A percentile compares a stretch with the other conserved stretches of the same genome.
Evolutionary conservation across 2,113 vertebrate species (phyloP).

Genomic region (Alexandromys fortis): DNA sequence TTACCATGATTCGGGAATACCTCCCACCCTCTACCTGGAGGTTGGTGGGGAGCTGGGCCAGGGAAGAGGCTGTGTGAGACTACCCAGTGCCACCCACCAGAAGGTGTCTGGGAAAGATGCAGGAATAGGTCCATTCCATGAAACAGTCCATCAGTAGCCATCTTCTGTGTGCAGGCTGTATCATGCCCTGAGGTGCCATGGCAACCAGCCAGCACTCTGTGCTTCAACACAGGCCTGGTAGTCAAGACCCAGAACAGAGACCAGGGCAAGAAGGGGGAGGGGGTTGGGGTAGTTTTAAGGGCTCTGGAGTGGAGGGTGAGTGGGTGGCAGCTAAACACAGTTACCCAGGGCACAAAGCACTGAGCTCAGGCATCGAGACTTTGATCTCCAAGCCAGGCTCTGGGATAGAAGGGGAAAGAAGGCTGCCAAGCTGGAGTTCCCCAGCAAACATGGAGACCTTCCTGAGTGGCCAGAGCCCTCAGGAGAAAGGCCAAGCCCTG

Average conservation of each 20-base stretch:
- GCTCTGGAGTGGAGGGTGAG: rapidly evolving
- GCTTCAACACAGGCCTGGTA: rapidly evolving
- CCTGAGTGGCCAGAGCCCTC: not conserved
- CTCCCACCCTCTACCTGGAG: no score
- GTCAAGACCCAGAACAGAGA: rapidly evolving
- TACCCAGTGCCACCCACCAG: rapidly evolving
- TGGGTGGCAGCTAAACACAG: not conserved
- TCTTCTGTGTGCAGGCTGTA: no score
- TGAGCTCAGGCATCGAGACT: not conserved
- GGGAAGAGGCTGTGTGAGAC: not conserved
- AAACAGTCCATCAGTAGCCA: not conserved
- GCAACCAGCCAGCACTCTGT: not conserved
- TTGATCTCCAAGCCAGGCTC: not conserved
- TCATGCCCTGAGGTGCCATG: not conserved
- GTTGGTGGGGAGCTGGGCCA: not conserved
- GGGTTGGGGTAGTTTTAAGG: not conserved
- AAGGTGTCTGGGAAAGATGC: not conserved
- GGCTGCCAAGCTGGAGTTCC: not conserved
- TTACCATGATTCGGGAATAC: rapidly evolving
- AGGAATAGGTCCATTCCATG: no score
- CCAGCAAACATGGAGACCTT: not conserved
- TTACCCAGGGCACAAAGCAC: not conserved
- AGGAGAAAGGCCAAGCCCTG: not conserved
- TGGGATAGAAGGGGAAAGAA: no score
- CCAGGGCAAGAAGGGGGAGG: not conserved